Base-by-base conservation (phyloP, 2,888 invertebrate species). In the Trisateles emortualis region DNA sequence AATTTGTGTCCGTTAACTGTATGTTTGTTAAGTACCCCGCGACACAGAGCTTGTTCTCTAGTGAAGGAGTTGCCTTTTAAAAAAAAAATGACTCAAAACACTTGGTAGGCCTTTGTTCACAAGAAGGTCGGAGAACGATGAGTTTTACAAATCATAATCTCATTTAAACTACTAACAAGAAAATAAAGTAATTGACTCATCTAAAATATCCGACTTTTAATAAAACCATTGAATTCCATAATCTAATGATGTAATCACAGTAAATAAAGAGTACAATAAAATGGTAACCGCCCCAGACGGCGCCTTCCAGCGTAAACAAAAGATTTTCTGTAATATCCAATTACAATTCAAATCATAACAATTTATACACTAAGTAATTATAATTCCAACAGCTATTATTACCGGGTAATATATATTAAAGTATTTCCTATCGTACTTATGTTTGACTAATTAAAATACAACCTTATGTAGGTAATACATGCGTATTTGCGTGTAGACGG, bases 341-440 rank as follows among this genome's bases (percentile, higher is more conserved):
- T 67, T 64, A 64, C 48, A 47, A 52, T 33, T 44, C 24, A 41
- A 60, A 54, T 59, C 38, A 49, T 30, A 38, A 47, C 45, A 40
- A 49, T 52, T 56, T 33, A 39, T 57, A 51, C 33, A 53, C 13
- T 36, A 13, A 16, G 8, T 46, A 45, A 62, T 68, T 46, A 62
- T 49, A 36, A 69, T 63, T 64, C 49, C 42, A 39, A 47, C 42
- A 59, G 43, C 39, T 53, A 38, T n/a, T 52, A 51, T 60, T 41
- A 51, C 57, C 59, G 48, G 35, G 45, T 57, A 36, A 55, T 48
- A 45, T 47, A 49, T 51, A 32, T 29, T 39, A 24, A 35, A 59
- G 53, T 41, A 66, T 63, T 68, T 68, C 68, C 68, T 63, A 49
- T 49, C 51, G 10, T 32, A 26, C 43, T 58, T 67, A 49, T 42